Base-by-base conservation (phyloP, 2,797 vertebrate species). In the Triplophysa yarkandensis region DNA sequence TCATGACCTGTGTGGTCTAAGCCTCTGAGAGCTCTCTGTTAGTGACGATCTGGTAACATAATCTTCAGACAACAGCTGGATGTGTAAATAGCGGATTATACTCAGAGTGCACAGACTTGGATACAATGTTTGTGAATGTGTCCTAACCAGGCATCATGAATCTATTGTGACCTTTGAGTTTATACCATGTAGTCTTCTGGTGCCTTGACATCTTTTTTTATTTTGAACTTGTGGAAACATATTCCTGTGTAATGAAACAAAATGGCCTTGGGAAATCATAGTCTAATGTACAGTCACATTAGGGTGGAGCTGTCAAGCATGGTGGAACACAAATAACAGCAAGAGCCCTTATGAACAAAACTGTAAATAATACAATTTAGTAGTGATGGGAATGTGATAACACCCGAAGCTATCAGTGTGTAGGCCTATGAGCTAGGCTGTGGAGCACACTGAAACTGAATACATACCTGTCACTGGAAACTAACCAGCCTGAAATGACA, bases 321-420 rank as follows among this genome's bases (percentile, higher is more conserved):
- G 28, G 7, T 4, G 1, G 8, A 58, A 19, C 55, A 55, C 4
- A 58, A 58, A 58, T 58, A 9, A 63, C 23, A 6, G 39, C 14
- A 16, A 34, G 27, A 52, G 36, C 64, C 19, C 3, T 21, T 66
- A 83, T 87, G 87, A 82, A 86, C 76, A 78, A 77, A 80, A 61
- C 68, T 81, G 81, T 83, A 85, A 68, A 70, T 34, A 48, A 48
- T 82, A 81, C 85, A 75, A 83, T 62, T 39, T 77, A 86, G 85
- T 71, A 50, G 65, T 27, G 62, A 68, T 67, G 64, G 71, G 60
- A 78, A 86, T 86, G 83, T 78, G 84, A 86, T 83, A 78, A 83
- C 77, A 81, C 84, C 77, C 80, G 67, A 8, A 78, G 80, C 82
- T 88, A 89, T 91, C 88, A 85, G 80, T 86, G 81, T 85, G 83